Evolutionary conservation across 1,140 invertebrate genomes (phyloP).

Genomic region (Babylonia areolata): DNA sequence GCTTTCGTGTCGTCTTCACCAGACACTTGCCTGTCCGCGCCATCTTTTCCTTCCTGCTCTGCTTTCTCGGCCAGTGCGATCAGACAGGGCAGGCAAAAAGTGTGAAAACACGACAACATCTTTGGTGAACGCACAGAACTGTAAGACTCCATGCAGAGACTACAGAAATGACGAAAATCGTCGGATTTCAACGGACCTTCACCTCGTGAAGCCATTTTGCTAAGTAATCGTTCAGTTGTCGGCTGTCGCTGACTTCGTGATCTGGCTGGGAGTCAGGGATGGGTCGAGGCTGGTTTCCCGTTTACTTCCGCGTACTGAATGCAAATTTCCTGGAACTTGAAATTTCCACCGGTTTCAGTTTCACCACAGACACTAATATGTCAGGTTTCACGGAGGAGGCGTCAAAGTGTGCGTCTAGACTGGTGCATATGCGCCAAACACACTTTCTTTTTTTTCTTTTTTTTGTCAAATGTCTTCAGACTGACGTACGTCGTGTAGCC

Average conservation of each 20-base stretch:
- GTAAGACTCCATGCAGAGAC: constrained; percentile 3
- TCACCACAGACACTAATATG: too few species aligned
- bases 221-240: neutral
- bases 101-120: neutral
- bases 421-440: too few species aligned
- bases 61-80: neutral
- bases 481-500: too few species aligned
- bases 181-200: neutral
- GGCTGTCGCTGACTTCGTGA: neutral
- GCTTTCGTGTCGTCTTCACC: neutral
- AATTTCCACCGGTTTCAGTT: neutral
- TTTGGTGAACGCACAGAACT: neutral
- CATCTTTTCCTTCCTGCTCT: neutral
- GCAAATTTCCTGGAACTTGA: neutral
- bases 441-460: too few species aligned
- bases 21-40: neutral
- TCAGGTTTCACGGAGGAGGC: too few species aligned
- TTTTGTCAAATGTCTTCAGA: too few species aligned
- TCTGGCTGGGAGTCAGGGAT: neutral
- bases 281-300: neutral
- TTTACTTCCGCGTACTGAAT: neutral
- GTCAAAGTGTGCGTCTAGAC: too few species aligned
- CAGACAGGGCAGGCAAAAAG: neutral
- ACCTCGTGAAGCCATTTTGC: neutral
- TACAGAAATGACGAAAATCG: constrained; percentile 1